Evolutionary conservation across 2,113 vertebrate species (phyloP), one percentile per base, ranked within the genome.

Genomic region (Chaetodon trifascialis): DNA sequence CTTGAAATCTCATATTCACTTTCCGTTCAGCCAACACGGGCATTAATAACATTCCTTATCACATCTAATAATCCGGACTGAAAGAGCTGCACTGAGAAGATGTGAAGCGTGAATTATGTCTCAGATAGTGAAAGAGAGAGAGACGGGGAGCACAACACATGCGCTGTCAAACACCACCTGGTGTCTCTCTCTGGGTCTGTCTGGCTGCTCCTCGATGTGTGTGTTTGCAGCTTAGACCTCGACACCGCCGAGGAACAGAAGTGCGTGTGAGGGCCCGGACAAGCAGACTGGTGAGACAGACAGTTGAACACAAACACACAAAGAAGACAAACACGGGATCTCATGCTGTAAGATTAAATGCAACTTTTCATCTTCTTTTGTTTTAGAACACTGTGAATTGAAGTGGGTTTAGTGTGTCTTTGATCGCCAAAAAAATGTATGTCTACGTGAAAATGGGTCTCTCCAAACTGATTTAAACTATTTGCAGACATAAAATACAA

Each of bases 101-200:
- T 55, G 51, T 68, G 66, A 58, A 46, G 76, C 0, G 47, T 58
- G 73, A 76, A 76, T 76, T 42, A 56, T 73, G 49, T 79, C 52
- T 65, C 67, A 40, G 34, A 67, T 8, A 40, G 74, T 14, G 62
- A 76, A 10, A 83, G 59, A 36, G 11, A 23, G n/a, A 51, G 16
- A 47, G 52, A 65, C 40, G 23, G 15, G 2, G 38, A 19, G 65
- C 74, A 59, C 17, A 79, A 56, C 66, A 68, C 75, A 15, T 46
- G 68, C 58, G 73, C 76, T 38, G 58, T 72, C 63, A 86, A 71
- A 58, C 86, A 87, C 83, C 85, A 88, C 84, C 87, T 89, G 84
- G 74, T 80, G 69, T 83, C 77, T 72, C 25, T 86, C 68, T 66
- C 60, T 44, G n/a, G 21, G 49, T 52, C 19, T 47, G 46, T 47